phyloP scores from a whole-genome alignment of 2,888 invertebrate species.

The Ophion costatus region DNA sequence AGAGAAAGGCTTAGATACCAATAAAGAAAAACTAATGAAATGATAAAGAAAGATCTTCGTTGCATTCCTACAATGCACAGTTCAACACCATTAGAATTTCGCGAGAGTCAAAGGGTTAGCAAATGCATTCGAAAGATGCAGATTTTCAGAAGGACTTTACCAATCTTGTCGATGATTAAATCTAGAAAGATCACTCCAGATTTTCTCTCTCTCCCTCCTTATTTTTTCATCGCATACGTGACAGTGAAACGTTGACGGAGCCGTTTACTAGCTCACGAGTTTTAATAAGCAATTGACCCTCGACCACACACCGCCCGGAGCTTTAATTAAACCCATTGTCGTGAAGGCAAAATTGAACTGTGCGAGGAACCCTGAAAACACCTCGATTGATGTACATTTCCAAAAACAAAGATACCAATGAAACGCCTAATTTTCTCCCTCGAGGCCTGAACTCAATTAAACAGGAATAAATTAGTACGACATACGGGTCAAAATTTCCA shows the following conservation, averaged over 20 bases:
- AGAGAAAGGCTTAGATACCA: too few relatives aligned
- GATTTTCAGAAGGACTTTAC: background rate
- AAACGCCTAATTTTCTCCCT: background rate
- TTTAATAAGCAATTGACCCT: constrained; percentile 82
- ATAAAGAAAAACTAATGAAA: too few relatives aligned
- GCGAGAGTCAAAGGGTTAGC: background rate
- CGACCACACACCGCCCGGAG: constrained; percentile 75
- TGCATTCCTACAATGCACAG: too few relatives aligned
- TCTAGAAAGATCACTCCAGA: constrained; percentile 24
- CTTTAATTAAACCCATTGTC: constrained; percentile 74
- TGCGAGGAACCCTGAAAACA: constrained; percentile 54
- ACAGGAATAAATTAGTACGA: background rate
- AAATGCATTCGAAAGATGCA: background rate
- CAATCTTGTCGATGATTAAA: constrained; percentile 4
- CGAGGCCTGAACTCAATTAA: background rate
- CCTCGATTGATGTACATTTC: constrained; percentile 7
- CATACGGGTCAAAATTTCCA: too few relatives aligned
- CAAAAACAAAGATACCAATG: constrained; percentile 2
- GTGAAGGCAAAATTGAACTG: constrained; percentile 71
- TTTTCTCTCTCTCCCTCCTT: background rate
- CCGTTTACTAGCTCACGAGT: constrained; percentile 74
- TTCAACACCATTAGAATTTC: too few relatives aligned
- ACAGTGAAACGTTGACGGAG: constrained; percentile 73
- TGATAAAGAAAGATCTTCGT: too few relatives aligned
- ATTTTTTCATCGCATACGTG: constrained; percentile 55